Evolutionary conservation across 2,797 vertebrate genomes (phyloP), one percentile per base, ranked within the genome.

Genomic region (Falco cherrug): DNA sequence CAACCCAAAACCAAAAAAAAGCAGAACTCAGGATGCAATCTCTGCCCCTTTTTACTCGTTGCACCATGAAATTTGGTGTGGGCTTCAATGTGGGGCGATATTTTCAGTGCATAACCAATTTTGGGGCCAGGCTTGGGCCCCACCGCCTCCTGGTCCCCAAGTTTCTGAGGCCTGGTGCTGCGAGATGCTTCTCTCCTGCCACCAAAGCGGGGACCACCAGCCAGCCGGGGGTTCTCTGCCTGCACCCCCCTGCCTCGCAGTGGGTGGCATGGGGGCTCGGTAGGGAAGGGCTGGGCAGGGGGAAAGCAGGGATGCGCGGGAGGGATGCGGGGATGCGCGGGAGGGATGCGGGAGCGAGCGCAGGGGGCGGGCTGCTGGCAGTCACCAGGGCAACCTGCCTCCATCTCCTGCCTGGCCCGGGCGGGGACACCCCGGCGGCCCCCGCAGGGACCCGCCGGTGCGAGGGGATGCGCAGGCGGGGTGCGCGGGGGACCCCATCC

Each of bases 361-460:
- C 50, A 47, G 43, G 35, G 64, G 37, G 56, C 64, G 51, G 61
- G 60, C 45, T 60, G 26, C n/a, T 76, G 56, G 41, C 80, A 81
- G 96, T 94, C 87, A 74, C 87, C 93, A 67, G 35, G 94, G 91
- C 69, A 90, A 95, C 94, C 73, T 70, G 61, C 31, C 33, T 84
- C 48, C 80, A 65, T 84, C 79, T 51, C 68, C 61, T 11, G 79
- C 83, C 67, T 77, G 6, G 67, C 67, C 81, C 71, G 53, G 73
- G 71, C 31, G 71, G 71, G 71, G 71, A 35, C 29, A 24, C 21
- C 65, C 48, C 48, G 17, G 13, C 18, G 43, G 53, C 24, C 74
- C 84, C 89, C 68, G 60, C 24, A 41, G 88, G 67, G 60, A 65
- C 33, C 69, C 54, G 48, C 41, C 25, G 45, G n/a, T 24, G 45